A percentile compares a stretch with the other conserved stretches of the same genome.
phyloP scores from a whole-genome alignment of 2,797 vertebrate genomes.

The Platyrinchus mystaceus region DNA sequence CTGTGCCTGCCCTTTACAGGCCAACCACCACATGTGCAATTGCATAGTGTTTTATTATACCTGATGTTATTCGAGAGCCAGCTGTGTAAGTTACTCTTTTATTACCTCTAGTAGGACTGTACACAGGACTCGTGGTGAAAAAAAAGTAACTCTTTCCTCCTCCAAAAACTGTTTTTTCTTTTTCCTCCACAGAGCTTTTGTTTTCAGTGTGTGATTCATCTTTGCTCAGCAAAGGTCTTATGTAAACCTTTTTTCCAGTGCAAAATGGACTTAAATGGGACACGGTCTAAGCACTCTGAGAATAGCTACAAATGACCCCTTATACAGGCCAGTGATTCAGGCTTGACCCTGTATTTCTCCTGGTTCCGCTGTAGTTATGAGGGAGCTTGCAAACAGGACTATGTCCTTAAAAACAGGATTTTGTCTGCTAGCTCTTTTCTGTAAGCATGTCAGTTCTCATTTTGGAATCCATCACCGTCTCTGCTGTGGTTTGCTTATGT shows the following conservation, averaged over 20 bases:
- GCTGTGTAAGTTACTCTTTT: background rate
- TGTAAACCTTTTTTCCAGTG: slow-evolving; percentile 49
- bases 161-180: background rate
- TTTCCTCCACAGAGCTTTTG: background rate
- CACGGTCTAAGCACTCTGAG: slow-evolving; percentile 38
- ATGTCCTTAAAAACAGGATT: background rate
- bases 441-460: background rate
- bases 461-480: background rate
- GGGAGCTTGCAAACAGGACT: background rate
- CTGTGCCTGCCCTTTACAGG: background rate
- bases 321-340: slow-evolving; percentile 18
- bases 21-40: background rate
- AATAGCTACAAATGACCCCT: slow-evolving; percentile 32
- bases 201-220: slow-evolving; percentile 25
- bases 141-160: background rate
- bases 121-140: background rate
- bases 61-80: background rate
- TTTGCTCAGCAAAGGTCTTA: slow-evolving; percentile 5
- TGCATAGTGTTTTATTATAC: background rate
- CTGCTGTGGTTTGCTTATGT: background rate
- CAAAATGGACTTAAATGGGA: slow-evolving; percentile 49
- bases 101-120: background rate
- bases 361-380: background rate
- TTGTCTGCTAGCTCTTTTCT: background rate
- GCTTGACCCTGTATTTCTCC: background rate